A percentile compares a stretch with the other conserved stretches of the same genome.
phyloP scores from a whole-genome alignment of 2,888 invertebrate species.

The Hofmannophila pseudospretella region DNA sequence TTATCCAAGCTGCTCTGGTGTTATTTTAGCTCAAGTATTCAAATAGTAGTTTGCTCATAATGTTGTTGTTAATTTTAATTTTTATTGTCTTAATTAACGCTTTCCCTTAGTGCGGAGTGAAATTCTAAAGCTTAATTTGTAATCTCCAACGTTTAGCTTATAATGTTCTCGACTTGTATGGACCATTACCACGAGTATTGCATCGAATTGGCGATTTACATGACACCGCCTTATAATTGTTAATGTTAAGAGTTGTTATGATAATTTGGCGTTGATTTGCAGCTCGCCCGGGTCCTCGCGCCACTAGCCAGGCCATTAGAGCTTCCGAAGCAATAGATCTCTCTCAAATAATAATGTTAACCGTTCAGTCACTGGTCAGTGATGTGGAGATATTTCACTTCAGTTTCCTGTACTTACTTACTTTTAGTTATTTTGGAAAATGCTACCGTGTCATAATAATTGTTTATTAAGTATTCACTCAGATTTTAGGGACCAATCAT shows the following conservation, averaged over 20 bases:
- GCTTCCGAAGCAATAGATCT: conserved; percentile 1
- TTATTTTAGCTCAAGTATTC: conserved; percentile 73
- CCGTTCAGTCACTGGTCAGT: neutral
- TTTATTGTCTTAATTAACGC: conserved; percentile 16
- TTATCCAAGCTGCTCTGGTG: conserved; percentile 74
- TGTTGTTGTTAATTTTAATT: conserved; percentile 65
- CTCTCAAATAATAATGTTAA: neutral
- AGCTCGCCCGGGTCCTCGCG: neutral
- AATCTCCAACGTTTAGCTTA: conserved; percentile 57
- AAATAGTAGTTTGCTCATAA: conserved; percentile 71
- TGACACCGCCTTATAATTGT: conserved; percentile 1
- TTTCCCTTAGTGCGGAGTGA: conserved; percentile 52
- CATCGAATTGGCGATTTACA: conserved; percentile 32
- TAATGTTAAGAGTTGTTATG: conserved; percentile 1
- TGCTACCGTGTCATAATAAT: neutral
- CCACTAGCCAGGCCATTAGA: neutral
- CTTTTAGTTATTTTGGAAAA: neutral
- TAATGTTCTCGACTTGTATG: conserved; percentile 38
- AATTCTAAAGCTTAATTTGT: conserved; percentile 57
- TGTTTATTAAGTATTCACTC: conserved; percentile 22
- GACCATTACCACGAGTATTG: conserved; percentile 42
- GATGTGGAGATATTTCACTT: neutral
- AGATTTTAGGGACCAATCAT: conserved; percentile 50
- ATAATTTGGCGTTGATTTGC: neutral
- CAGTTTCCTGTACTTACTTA: neutral